These are phyloP conservation scores for Drosophila funebris DNA, from an alignment of 1,140 invertebrate species.

Conservation along the genomic window DNA sequence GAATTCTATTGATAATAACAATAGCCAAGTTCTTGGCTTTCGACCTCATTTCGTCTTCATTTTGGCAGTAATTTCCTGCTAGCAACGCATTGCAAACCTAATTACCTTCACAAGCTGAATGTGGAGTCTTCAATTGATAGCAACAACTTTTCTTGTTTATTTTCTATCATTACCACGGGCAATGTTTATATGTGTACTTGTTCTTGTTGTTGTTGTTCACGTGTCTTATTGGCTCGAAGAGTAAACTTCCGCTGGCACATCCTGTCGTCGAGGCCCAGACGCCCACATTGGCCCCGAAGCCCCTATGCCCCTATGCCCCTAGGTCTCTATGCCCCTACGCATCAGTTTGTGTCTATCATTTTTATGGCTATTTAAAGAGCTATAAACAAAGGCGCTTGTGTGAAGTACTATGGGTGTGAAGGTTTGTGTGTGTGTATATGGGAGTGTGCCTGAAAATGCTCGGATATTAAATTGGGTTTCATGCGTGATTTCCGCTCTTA, in stretches of 20 bases:
- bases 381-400: conserved; percentile 54
- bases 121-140: conserved; percentile 18
- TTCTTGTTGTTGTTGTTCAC: conserved; percentile 49
- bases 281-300: conserved; percentile 1
- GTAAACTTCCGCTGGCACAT: conserved; percentile 75
- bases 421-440: conserved; percentile 7
- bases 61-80: conserved; percentile 62
- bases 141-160: conserved; percentile 48
- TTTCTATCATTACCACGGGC: conserved; percentile 26
- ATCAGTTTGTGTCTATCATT: conserved; percentile 64
- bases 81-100: conserved; percentile 36
- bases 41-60: conserved; percentile 37
- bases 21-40: conserved; percentile 1
- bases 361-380: conserved; percentile 75
- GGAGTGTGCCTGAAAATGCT: conserved; percentile 31
- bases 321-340: not conserved
- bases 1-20: not conserved
- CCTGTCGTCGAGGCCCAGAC: conserved; percentile 48
- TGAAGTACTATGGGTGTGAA: conserved; percentile 1
- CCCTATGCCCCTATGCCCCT: not conserved
- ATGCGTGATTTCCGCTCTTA: conserved; percentile 74
- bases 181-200: conserved; percentile 13
- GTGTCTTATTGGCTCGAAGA: conserved; percentile 60
- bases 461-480: conserved; percentile 74
- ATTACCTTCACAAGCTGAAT: conserved; percentile 33